Base-by-base conservation (phyloP, 1,140 invertebrate species). In the Cydia strobilella region DNA sequence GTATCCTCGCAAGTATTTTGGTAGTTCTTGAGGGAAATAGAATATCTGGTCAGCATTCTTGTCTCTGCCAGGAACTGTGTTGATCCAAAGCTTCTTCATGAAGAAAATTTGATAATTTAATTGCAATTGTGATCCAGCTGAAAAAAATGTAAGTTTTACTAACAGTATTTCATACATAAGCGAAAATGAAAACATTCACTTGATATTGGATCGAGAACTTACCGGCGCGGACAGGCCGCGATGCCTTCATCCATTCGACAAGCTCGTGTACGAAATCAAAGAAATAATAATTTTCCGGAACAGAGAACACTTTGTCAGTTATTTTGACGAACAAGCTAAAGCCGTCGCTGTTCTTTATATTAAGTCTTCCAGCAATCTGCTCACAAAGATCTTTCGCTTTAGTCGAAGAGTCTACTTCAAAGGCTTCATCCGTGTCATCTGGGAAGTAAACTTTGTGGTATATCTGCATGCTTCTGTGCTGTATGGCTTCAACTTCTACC, bases 31-130 rank as follows among this genome's bases (percentile, higher is more conserved):
- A 80, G 98, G 97, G 89, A 96, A 99, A 90, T 99, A 97, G 91
- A 99, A 99, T 81, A 99, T 98, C 66, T 97, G 93, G 91, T 99
- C 98, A 7, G 97, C 97, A 90, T 98, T 97, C 63, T 94, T 90
- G 90, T 99, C 98, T 83, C 95, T 95, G 0, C 98, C 98, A 1
- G 98, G 97, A 27, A 96, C 93, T 10, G 97, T 96, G 82, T 98
- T 97, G 0, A 98, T 96, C 98, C 98, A 99, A 1, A 99, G 92
- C 89, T 99, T 99, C 86, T 98, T 98, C 98, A 99, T 98, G 87
- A 99, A 99, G 94, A 98, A 98, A 80, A 99, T 96, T 93, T 99
- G 95, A 89, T 99, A 99, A 45, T 96, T 97, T 87, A 97, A 96
- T 87, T 97, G 96, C 45, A 97, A 93, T 77, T 95, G 94, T 51